Conservation (phyloP, 2,113 vertebrate species). For the Lates calcarifer region DNA sequence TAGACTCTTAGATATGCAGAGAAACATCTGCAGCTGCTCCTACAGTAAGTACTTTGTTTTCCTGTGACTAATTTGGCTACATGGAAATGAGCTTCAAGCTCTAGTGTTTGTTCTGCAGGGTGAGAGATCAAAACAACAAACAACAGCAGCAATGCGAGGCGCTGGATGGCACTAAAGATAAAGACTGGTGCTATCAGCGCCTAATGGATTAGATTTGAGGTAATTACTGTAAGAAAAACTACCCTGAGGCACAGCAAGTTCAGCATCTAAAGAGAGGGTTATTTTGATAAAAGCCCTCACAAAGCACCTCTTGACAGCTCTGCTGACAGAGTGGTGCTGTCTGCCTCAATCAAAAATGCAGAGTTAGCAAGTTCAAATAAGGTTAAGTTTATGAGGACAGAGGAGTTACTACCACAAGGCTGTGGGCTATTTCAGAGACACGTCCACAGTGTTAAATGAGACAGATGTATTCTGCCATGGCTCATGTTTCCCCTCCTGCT, state of each 20-base stretch:
- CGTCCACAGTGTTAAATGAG: constrained; percentile 56
- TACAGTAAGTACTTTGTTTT: background rate
- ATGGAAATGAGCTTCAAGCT: constrained; percentile 49
- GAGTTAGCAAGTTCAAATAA: constrained; percentile 11
- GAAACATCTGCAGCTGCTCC: constrained; percentile 14
- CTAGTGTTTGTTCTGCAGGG: constrained; percentile 1
- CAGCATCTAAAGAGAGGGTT: constrained; percentile 5
- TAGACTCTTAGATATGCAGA: background rate
- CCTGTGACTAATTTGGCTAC: constrained; percentile 45
- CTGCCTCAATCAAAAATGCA: constrained; percentile 3
- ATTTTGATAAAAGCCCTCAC: constrained; percentile 38
- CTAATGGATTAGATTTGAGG: constrained; percentile 34
- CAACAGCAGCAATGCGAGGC: constrained; percentile 9
- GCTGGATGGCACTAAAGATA: background rate
- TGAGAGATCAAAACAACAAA: constrained; percentile 24
- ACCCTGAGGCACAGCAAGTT: background rate
- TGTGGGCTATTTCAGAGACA: constrained; percentile 34
- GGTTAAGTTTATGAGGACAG: background rate
- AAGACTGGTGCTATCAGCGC: background rate
- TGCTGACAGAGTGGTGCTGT: constrained; percentile 3
- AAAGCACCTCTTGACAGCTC: constrained; percentile 22
- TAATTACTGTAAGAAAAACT: constrained; percentile 34
- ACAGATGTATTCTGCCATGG: constrained; percentile 45
- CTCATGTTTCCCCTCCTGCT: constrained; percentile 73
- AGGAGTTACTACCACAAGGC: constrained; percentile 20